phyloP scores from a whole-genome alignment of 2,797 vertebrate genomes.

The Mus caroli region DNA sequence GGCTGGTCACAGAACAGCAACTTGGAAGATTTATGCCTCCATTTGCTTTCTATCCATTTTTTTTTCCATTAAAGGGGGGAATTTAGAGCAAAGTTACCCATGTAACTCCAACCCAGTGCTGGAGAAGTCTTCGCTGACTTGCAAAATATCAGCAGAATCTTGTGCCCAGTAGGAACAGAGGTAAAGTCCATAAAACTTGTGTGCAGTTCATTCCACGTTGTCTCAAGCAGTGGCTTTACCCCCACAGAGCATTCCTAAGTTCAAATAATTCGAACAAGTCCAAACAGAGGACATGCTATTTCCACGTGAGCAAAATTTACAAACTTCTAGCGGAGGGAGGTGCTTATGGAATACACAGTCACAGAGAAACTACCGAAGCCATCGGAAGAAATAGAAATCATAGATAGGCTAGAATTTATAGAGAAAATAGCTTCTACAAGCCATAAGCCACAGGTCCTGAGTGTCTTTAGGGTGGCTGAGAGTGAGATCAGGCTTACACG shows the following conservation, averaged over 20 bases:
- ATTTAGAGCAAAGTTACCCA: conserved; percentile 84
- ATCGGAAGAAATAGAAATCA: neutral
- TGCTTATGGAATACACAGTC: neutral
- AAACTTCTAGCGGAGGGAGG: neutral
- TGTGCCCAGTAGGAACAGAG: conserved; percentile 77
- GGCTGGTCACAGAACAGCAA: conserved; percentile 31
- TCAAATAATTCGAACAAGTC: neutral
- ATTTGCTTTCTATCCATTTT: conserved; percentile 51
- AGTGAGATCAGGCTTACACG: neutral
- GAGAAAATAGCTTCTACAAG: neutral
- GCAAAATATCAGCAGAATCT: conserved; percentile 79
- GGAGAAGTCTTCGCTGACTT: conserved; percentile 83
- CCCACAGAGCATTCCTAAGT: neutral
- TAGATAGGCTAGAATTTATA: neutral
- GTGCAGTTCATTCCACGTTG: neutral
- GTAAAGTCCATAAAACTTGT: conserved; percentile 75
- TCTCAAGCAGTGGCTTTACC: neutral
- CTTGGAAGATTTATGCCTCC: conserved; percentile 78
- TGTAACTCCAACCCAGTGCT: conserved; percentile 73
- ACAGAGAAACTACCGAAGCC: conserved; percentile 6
- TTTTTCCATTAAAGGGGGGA: conserved; percentile 68
- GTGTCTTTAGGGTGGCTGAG: neutral
- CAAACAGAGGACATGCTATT: neutral
- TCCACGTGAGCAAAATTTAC: conserved; percentile 11
- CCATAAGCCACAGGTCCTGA: neutral